phyloP scores from a whole-genome alignment of 30 jellyfish, hydroid and myxozoan genomes.

The Mastigias papua region DNA sequence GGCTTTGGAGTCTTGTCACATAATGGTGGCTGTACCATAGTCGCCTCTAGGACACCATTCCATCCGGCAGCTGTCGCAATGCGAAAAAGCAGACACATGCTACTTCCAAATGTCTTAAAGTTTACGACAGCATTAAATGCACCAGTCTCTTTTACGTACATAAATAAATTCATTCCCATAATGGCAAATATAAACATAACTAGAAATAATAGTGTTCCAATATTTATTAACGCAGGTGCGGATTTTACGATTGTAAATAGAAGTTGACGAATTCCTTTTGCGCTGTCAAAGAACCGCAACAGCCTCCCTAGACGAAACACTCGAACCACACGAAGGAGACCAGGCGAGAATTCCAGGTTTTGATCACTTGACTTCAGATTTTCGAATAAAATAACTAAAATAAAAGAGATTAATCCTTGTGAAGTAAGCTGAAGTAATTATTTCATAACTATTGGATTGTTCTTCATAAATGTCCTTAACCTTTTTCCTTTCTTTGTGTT shows the following conservation, averaged over 20 bases:
- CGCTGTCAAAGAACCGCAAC: slow-evolving; percentile 98
- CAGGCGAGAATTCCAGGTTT: slow-evolving; percentile 89
- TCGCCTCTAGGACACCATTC: slow-evolving; percentile 95
- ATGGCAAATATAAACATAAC: slow-evolving; percentile 93
- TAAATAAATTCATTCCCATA: slow-evolving; percentile 93
- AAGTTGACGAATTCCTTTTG: slow-evolving; percentile 89
- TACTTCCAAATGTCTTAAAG: slow-evolving; percentile 93
- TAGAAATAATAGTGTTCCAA: slow-evolving; percentile 93
- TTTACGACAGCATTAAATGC: slow-evolving; percentile 83
- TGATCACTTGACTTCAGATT: slow-evolving; percentile 50
- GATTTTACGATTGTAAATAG: slow-evolving; percentile 94
- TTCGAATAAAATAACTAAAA: slow-evolving; percentile 85
- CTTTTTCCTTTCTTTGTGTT: too few species aligned
- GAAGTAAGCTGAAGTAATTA: too few species aligned
- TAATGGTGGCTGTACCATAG: slow-evolving; percentile 91
- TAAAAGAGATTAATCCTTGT: neutral
- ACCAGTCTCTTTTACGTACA: slow-evolving; percentile 79
- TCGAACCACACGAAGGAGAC: slow-evolving; percentile 94
- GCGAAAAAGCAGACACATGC: slow-evolving; percentile 95
- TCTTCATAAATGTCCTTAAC: too few species aligned
- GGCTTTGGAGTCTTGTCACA: slow-evolving; percentile 62
- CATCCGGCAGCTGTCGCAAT: slow-evolving; percentile 99
- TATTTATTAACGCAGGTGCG: slow-evolving; percentile 94
- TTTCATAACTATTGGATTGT: too few species aligned
- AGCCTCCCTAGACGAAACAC: slow-evolving; percentile 95